Conservation (phyloP, 2,113 vertebrate species). For the Echinops telfairi region DNA sequence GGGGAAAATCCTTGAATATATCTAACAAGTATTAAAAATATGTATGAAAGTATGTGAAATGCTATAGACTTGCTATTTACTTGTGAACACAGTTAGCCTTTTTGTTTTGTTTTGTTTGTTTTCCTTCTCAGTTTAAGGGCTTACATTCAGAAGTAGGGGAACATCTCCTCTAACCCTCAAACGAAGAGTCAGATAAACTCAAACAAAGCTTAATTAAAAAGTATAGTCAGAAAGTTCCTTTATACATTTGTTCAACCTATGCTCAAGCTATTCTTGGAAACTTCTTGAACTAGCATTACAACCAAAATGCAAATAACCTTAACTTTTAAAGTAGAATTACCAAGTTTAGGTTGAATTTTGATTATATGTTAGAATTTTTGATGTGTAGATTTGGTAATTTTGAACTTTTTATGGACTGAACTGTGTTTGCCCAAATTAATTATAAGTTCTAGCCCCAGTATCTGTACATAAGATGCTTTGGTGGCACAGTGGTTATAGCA, state of each 20-base stretch:
- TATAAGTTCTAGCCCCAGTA: not conserved
- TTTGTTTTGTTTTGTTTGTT: not conserved
- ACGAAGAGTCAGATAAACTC: no score
- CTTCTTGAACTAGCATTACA: no score
- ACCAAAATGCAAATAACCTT: no score
- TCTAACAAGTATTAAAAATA: not conserved
- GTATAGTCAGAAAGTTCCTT: no score
- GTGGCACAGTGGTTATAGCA: not conserved
- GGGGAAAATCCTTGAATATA: not conserved
- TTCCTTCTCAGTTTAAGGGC: not conserved
- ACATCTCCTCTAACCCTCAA: no score
- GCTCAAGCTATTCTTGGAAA: no score
- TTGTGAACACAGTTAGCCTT: not conserved
- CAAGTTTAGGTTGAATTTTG: not conserved
- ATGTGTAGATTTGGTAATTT: not conserved
- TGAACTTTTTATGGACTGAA: not conserved
- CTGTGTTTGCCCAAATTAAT: not conserved
- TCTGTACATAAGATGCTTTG: not conserved
- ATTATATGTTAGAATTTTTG: not conserved
- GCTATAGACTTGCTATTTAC: not conserved
- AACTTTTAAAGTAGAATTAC: not conserved
- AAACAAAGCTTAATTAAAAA: no score
- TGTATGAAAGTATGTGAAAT: not conserved
- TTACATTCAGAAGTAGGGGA: slow-evolving; percentile 6
- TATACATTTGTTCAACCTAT: no score